Base-by-base conservation (phyloP, 2,797 vertebrate genomes). In the Chaunax sp. region DNA sequence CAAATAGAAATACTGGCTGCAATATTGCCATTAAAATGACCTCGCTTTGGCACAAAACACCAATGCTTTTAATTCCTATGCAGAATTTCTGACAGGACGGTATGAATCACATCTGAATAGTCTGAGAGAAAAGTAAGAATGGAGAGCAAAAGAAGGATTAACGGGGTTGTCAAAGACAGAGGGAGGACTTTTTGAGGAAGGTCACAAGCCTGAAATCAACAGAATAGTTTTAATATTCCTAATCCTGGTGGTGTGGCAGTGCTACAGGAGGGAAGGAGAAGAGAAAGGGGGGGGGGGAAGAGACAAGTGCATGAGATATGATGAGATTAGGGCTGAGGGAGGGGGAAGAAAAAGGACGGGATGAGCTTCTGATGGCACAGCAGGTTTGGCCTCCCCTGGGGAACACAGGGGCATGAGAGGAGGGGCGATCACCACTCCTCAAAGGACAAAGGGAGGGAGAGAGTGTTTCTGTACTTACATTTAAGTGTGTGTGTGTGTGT, bases 361-460 rank as follows among this genome's bases (percentile, higher is more conserved):
- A 83, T 82, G 85, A 78, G 89, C 81, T 92, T 93, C 87, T 94
- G 92, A 93, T 93, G 91, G 92, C 91, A 89, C 92, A 93, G 92
- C 93, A 92, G 90, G 91, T 94, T 93, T 91, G 83, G 84, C 53
- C 80, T 85, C 85, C 88, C 86, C 84, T 65, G 81, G 90, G 90
- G 88, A 89, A 83, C 71, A 76, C 54, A 8, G 80, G 83, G 87
- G 85, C 76, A 85, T 23, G 55, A 69, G 80, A 81, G 86, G 89
- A 77, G 88, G 88, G 81, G 82, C 65, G 38, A 86, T 86, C 66
- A 52, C 70, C 78, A 86, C 89, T 87, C 84, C 22, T 68, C 82
- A 91, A 89, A 94, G 92, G 93, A 93, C 92, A 93, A 94, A 94
- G 83, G 85, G 78, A 91, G 86, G 83, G 78, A 80, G 61, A 68